Evolutionary conservation across 2,797 vertebrate genomes (phyloP).

Genomic region (Falco cherrug): DNA sequence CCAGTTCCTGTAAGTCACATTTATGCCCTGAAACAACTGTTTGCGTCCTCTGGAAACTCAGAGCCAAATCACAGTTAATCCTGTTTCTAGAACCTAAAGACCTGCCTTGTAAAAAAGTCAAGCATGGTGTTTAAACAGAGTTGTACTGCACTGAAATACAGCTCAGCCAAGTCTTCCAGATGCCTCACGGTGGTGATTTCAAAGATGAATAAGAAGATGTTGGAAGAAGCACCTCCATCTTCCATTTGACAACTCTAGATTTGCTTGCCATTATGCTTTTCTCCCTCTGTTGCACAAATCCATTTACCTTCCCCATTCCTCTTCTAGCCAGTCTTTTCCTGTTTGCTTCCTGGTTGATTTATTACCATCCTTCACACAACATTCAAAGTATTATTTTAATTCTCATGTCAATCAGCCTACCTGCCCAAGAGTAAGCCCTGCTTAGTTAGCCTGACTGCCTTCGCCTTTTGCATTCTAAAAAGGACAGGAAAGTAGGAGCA

Average conservation of each 20-base stretch:
- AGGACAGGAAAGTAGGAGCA: neutral
- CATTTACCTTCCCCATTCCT: constrained; percentile 13
- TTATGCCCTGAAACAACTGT: neutral
- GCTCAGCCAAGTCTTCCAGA: neutral
- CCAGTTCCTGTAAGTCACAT: neutral
- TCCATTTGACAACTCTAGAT: neutral
- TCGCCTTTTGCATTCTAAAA: neutral
- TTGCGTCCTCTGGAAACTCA: neutral
- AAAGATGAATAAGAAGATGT: neutral
- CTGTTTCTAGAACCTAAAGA: neutral
- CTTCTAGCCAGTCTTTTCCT: neutral
- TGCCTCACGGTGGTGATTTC: neutral
- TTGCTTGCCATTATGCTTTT: constrained; percentile 10
- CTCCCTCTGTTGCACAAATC: neutral
- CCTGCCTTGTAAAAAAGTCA: neutral
- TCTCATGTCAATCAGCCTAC: neutral
- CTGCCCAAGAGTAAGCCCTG: neutral
- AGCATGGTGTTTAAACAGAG: neutral
- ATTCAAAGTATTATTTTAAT: neutral
- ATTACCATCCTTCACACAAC: neutral
- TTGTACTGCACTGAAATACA: neutral
- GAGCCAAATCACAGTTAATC: neutral
- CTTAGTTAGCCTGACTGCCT: neutral
- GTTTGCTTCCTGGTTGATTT: constrained; percentile 35
- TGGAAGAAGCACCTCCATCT: constrained; percentile 4